Evolutionary conservation across 2,888 invertebrate species (phyloP).

Genomic region (Ypsolopha sequella): DNA sequence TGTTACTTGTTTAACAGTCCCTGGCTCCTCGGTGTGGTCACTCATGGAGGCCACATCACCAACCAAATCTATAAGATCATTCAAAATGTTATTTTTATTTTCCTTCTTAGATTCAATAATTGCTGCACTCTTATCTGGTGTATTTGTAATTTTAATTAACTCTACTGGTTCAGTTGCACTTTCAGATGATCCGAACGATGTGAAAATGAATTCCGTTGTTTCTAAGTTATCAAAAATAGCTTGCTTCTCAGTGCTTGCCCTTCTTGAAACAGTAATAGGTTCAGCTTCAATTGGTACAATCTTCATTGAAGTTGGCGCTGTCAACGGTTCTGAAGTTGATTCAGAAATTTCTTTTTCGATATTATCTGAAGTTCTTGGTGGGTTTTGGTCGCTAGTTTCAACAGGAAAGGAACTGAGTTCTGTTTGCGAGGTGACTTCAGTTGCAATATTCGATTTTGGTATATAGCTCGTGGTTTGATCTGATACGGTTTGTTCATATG

Average conservation of each 20-base stretch:
- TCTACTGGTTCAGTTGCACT: constrained; percentile 48
- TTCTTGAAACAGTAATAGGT: constrained; percentile 26
- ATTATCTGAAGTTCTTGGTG: constrained; percentile 37
- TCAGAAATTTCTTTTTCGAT: constrained; percentile 4
- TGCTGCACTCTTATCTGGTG: constrained; percentile 34
- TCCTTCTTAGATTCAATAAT: constrained; percentile 34
- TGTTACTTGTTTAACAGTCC: constrained; percentile 13
- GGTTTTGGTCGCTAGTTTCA: constrained; percentile 59
- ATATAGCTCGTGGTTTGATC: constrained; percentile 31
- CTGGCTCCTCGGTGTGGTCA: constrained; percentile 37
- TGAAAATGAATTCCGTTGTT: constrained; percentile 49
- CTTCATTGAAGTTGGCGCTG: constrained; percentile 23
- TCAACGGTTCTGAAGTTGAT: constrained; percentile 15
- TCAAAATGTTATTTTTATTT: constrained; percentile 37
- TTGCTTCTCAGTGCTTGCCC: constrained; percentile 15
- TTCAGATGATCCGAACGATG: constrained; percentile 45
- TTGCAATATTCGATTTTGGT: constrained; percentile 34
- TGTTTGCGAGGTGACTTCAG: constrained; percentile 51
- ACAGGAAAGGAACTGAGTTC: constrained; percentile 56
- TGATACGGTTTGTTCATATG: too few species aligned
- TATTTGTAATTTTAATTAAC: constrained; percentile 37
- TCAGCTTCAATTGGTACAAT: constrained; percentile 26
- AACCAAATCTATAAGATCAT: constrained; percentile 53
- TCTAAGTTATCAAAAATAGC: constrained; percentile 37
- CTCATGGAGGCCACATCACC: constrained; percentile 60